Evolutionary conservation across 1,140 invertebrate genomes (phyloP).

Genomic region (Bombus impatiens): DNA sequence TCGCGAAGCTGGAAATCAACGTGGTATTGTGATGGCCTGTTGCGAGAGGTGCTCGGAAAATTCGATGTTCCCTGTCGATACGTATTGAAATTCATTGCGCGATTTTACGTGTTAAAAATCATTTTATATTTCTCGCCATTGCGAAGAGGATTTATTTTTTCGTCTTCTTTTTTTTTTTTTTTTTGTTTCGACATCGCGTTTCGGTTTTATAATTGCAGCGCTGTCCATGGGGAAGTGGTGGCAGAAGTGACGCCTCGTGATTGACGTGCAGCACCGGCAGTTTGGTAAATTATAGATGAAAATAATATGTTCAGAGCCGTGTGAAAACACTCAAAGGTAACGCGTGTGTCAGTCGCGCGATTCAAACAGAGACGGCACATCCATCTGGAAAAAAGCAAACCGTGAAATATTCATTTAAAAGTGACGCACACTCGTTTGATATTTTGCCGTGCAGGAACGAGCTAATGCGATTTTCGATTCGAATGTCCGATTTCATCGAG

Average conservation of each 20-base stretch:
- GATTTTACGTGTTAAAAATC: conserved; percentile 6
- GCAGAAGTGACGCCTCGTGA: neutral
- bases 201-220: neutral
- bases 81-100: neutral
- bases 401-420: conserved; percentile 54
- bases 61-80: neutral
- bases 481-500: conserved; percentile 29
- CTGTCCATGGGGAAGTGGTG: neutral
- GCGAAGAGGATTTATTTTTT: neutral
- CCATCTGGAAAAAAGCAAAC: neutral
- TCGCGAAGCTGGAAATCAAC: neutral
- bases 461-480: conserved; percentile 28
- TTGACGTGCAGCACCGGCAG: neutral
- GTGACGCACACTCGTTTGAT: neutral
- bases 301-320: neutral
- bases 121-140: neutral
- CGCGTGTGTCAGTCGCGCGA: neutral
- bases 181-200: neutral
- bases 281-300: conserved; percentile 8
- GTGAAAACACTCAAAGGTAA: conserved; percentile 1
- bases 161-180: neutral
- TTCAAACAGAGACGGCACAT: neutral
- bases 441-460: neutral
- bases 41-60: neutral
- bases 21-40: neutral